Evolutionary conservation across 2,797 vertebrate species (phyloP).

Genomic region (Adrianichthys oophorus): DNA sequence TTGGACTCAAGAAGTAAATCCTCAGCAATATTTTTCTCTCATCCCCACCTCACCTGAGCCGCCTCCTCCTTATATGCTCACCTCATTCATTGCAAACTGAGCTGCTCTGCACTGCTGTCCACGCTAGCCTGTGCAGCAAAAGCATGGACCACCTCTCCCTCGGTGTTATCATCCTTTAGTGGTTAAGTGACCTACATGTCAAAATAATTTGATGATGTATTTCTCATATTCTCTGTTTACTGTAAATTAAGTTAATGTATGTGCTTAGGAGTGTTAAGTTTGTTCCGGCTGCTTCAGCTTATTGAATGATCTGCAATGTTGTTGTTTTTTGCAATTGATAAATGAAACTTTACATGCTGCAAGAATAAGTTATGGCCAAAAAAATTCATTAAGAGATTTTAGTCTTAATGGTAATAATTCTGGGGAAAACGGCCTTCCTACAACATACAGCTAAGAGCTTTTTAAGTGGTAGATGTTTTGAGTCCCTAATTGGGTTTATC

Average conservation of each 20-base stretch:
- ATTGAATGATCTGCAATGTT: slow-evolving; percentile 2
- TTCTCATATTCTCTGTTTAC: slow-evolving; percentile 36
- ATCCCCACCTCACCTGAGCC: slow-evolving; percentile 21
- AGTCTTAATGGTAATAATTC: too few species aligned
- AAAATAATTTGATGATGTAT: slow-evolving; percentile 25
- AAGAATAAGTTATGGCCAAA: slow-evolving; percentile 27
- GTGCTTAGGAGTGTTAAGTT: slow-evolving; percentile 32
- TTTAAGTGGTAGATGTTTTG: neutral
- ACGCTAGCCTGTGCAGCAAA: slow-evolving; percentile 35
- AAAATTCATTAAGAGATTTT: slow-evolving; percentile 50
- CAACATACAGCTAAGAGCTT: slow-evolving; percentile 7
- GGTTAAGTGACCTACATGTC: slow-evolving; percentile 44
- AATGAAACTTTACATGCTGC: slow-evolving; percentile 4
- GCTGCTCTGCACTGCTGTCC: slow-evolving; percentile 26
- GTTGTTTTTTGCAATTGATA: slow-evolving; percentile 1
- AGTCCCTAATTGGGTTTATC: slow-evolving; percentile 23
- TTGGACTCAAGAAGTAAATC: slow-evolving; percentile 24
- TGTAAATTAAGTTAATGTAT: slow-evolving; percentile 43
- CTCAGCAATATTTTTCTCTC: slow-evolving; percentile 7
- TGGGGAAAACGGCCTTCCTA: slow-evolving; percentile 41
- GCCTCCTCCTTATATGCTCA: slow-evolving; percentile 22
- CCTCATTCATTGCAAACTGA: slow-evolving; percentile 48
- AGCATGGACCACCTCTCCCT: slow-evolving; percentile 63
- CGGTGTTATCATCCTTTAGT: slow-evolving; percentile 59
- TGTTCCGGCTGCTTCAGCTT: slow-evolving; percentile 28